Base-by-base conservation (phyloP, 1,140 invertebrate species). In the Pachypeltis micranthus region DNA sequence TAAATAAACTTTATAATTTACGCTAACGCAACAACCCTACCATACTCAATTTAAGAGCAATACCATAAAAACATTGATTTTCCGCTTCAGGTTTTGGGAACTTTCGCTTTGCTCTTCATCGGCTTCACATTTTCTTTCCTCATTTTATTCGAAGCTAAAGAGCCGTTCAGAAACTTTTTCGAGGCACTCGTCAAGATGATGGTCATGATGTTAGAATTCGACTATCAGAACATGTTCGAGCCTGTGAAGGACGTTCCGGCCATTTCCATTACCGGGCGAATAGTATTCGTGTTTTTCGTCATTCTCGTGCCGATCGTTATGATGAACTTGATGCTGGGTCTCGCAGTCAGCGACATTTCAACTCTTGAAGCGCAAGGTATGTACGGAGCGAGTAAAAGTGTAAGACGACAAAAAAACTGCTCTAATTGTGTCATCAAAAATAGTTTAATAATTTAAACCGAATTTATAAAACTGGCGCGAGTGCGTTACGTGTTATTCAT, bases 201-300 rank as follows among this genome's bases (percentile, higher is more conserved):
- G 1, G 79, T 80, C 51, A 82, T 83, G 80, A 79, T 78, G 67
- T 79, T 79, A n/a, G 81, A 82, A 68, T 77, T 79, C 64, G 77
- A 81, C 65, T 82, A 79, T 66, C 68, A 69, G 19, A 69, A 70
- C 26, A 68, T 76, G 25, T 78, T 79, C 67, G 63, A 69, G 2
- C 59, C 62, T 4, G 54, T 59, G 0, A 51, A 62, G 14, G 66
- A 57, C 7, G 28, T 59, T 24, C 56, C 44, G 59, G 16, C 27
- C n/a, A 31, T 63, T 4, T 57, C 66, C 63, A 63, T 70, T 68
- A 61, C 71, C 26, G 70, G 61, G 56, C 70, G 72, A 65, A 65
- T 69, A 2, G 65, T 72, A 19, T 70, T 68, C 65, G 64, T 63
- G 56, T 66, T 47, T 1, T 76, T 76, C 65, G 65, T 76, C 23